Evolutionary conservation across 1,140 invertebrate genomes (phyloP), one percentile per base, ranked within the genome.

Genomic region (Maconellicoccus hirsutus): DNA sequence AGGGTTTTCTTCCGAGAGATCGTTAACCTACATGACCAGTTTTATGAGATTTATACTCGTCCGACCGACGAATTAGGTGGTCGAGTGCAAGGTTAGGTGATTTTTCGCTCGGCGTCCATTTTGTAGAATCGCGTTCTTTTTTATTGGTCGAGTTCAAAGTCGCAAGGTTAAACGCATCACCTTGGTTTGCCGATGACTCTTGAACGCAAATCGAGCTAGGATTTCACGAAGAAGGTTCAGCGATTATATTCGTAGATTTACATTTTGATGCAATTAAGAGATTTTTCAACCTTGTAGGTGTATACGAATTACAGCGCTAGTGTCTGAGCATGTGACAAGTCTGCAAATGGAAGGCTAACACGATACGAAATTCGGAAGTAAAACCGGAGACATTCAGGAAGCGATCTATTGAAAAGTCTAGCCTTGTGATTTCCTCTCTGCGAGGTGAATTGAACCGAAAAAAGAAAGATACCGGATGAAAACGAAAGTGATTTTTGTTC

Each of bases 71-170:
- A 12, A 33, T 33, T 6, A 12, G 29, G 29, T 33, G 12, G 4
- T 12, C 12, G 29, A 33, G 29, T 33, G 29, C 42, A 52, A 52
- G n/a, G 42, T 52, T 52, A 52, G n/a, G 6, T 52, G 6, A 16
- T 52, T 52, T 52, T 52, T 52, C 42, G 42, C 42, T 52, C n/a
- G 42, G 42, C n/a, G 12, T 19, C 12, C 12, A 19, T 52, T 8
- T 52, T 52, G 42, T 19, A 52, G 12, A 52, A 52, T 52, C 42
- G 42, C 29, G 42, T 16, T 2, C 10, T 52, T 14, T 52, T 52
- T 52, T 52, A 52, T 52, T 52, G 42, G 42, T 16, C 42, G 42
- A 52, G 42, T 52, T 52, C 42, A 52, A 52, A 52, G 42, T 52
- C 42, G 42, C 42, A 52, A 52, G 42, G 42, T 52, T 52, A 52